Evolutionary conservation across 1,140 invertebrate genomes (phyloP), one percentile per base, ranked within the genome.

Genomic region (Bombus consobrinus): DNA sequence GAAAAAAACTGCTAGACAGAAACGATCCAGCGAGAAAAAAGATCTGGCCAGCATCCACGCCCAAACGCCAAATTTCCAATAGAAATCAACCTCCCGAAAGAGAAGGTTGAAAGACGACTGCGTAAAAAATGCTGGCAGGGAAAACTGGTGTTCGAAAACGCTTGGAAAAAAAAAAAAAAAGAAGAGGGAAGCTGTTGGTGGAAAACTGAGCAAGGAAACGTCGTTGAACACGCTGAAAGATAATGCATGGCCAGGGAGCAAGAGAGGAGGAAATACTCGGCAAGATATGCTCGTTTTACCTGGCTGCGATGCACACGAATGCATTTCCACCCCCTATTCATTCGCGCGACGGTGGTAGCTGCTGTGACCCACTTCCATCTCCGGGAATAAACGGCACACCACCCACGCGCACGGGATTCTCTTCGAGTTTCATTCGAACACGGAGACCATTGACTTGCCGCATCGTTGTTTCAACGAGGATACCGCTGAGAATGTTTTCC

Each of bases 291-390:
- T 22, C 47, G 81, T 47, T 69, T 32, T 71, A 75, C 69, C 68
- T 83, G 73, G 68, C 68, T 81, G 66, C 66, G 73, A 66, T 68
- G 57, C 71, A n/a, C 83, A 57, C 83, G 64, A 74, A 78, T 88
- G 78, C 83, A 86, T 88, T 91, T 89, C 88, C 77, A 91, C 89
- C 91, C 89, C 75, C 90, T 90, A 91, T 91, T 92, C 84, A 92
- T 89, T 78, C 75, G 87, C 81, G 77, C 64, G 73, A 9, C 41
- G 41, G 25, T 83, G 81, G 83, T 88, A 83, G 80, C 89, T 89
- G 80, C 78, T 88, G 74, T 91, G 91, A 92, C 91, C 91, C 88
- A 92, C 91, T 91, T 92, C 91, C 84, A 83, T 85, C 87, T 83
- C 80, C 79, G 76, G 85, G 84, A 92, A 92, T 92, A 91, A 89